A percentile compares a stretch with the other conserved stretches of the same genome.
Evolutionary conservation across 2,888 invertebrate genomes (phyloP).

Genomic region (Parnassius orleans): DNA sequence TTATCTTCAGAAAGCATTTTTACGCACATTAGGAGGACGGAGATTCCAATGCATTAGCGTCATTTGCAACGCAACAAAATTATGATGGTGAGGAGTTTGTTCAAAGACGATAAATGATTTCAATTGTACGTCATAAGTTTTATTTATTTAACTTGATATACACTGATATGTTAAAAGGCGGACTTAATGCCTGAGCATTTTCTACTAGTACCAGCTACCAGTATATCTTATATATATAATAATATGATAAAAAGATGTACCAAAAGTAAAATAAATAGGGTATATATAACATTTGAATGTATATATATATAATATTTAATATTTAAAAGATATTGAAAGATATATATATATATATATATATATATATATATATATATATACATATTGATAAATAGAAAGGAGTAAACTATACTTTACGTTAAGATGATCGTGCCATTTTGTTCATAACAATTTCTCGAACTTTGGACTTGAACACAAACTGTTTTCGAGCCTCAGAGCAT

Average conservation of each 20-base stretch:
- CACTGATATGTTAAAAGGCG: too few relatives aligned
- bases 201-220: too few relatives aligned
- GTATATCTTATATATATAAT: not conserved
- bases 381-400: too few relatives aligned
- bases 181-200: too few relatives aligned
- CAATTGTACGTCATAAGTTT: slow-evolving; percentile 2
- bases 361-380: not conserved
- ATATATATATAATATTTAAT: too few relatives aligned
- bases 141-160: not conserved
- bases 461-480: too few relatives aligned
- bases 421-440: too few relatives aligned
- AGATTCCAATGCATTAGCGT: slow-evolving; percentile 13
- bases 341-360: too few relatives aligned
- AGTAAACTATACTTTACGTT: too few relatives aligned
- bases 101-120: slow-evolving; percentile 11
- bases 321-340: too few relatives aligned
- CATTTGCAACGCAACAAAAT: slow-evolving; percentile 8
- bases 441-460: too few relatives aligned
- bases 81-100: not conserved
- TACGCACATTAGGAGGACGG: slow-evolving; percentile 12
- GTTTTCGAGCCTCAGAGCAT: too few relatives aligned
- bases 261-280: not conserved
- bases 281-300: not conserved
- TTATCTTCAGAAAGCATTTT: slow-evolving; percentile 5
- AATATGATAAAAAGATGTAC: not conserved